Evolutionary conservation across 2,797 vertebrate genomes (phyloP), one percentile per base, ranked within the genome.

Genomic region (Crax fasciolata): DNA sequence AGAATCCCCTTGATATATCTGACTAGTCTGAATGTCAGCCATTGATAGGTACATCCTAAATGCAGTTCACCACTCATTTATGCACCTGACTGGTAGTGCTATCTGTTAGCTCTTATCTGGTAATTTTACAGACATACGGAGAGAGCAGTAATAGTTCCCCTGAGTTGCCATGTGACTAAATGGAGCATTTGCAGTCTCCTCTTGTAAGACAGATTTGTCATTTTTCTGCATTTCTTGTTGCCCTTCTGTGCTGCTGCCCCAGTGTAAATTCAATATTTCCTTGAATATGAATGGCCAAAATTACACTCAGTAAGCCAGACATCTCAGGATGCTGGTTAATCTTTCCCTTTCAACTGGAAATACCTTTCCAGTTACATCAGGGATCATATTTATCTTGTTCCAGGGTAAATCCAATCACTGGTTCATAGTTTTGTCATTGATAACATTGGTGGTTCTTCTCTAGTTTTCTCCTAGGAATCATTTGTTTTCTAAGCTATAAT

Each of bases 401-500:
- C 13, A 32, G 6, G 23, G 43, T 59, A 86, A 91, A 92, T 80
- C 65, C 9, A 68, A 65, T 85, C 2, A 1, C 14, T 62, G 76
- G 16, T 41, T 84, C 13, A 17, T 62, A 84, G 58, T 82, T 48
- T 63, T 52, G 44, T 95, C 87, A 94, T 27, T 93, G 77, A 76
- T 95, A 91, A 43, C 43, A 78, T n/a, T n/a, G 16, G 4, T 79
- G 86, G 21, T 86, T 90, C 46, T 92, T 16, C n/a, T 72, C 27
- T 32, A 74, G 21, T 65, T 74, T 91, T 89, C 13, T 80, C 74
- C 89, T 58, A 65, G 10, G 57, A 80, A 63, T 91, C 1, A 58
- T 89, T 89, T 87, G 11, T 91, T 96, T 94, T 67, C 24, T 63
- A 72, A 75, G 16, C 28, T 74, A 7, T 54, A 80, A 75, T 74